phyloP scores from a whole-genome alignment of 2,113 vertebrate species.

The Perca fluviatilis region DNA sequence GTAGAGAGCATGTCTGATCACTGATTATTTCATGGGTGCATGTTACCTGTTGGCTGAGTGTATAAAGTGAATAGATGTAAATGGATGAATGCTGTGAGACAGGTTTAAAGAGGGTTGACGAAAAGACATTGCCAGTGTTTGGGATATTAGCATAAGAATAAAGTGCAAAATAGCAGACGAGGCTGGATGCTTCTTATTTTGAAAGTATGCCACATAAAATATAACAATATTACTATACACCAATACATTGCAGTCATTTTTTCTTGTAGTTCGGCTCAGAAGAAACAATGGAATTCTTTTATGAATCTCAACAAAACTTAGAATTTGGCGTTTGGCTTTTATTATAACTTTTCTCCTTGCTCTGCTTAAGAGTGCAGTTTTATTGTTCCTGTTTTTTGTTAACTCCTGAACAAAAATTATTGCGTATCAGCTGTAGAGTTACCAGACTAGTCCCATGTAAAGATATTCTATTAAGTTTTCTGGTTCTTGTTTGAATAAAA shows the following conservation, averaged over 20 bases:
- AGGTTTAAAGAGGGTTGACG: background rate
- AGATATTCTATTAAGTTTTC: too few species aligned
- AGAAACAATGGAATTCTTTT: background rate
- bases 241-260: background rate
- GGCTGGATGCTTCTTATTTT: background rate
- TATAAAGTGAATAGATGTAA: background rate
- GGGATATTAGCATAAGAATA: background rate
- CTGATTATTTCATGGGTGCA: constrained; percentile 51
- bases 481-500: too few species aligned
- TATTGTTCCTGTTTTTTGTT: background rate
- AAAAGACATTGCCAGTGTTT: background rate
- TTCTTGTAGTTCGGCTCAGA: background rate
- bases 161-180: background rate
- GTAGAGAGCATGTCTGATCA: constrained; percentile 36
- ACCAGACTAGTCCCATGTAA: background rate
- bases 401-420: background rate
- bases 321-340: background rate
- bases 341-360: background rate
- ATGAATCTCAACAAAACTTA: background rate
- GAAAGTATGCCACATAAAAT: background rate
- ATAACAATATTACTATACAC: background rate
- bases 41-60: constrained; percentile 44
- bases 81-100: background rate
- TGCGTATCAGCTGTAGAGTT: background rate
- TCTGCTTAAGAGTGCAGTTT: too few species aligned